Conservation (phyloP, 2,888 invertebrate species). For the Antheraea yamamai region DNA sequence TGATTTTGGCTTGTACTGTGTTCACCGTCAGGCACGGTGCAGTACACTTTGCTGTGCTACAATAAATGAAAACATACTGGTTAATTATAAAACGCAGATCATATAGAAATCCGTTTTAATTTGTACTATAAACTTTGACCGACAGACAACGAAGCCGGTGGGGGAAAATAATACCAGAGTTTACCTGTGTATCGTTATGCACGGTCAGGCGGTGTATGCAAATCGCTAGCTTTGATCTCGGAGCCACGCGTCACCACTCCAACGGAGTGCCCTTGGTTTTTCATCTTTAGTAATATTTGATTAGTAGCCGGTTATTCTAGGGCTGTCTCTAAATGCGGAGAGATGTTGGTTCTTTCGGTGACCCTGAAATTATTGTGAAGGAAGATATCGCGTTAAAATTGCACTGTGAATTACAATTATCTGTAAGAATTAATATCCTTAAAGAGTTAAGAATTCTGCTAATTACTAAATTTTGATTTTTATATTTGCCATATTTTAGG, state of each 20-base stretch:
- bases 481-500: background rate
- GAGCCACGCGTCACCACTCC: conserved; percentile 43
- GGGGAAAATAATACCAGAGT: conserved; percentile 3
- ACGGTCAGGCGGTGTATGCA: conserved; percentile 46
- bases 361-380: background rate
- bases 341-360: background rate
- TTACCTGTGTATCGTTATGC: conserved; percentile 41
- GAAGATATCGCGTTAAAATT: background rate
- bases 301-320: conserved; percentile 18
- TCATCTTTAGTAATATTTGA: conserved; percentile 32
- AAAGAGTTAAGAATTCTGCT: background rate
- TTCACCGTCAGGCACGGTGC: too few relatives aligned
- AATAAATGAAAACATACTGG: background rate
- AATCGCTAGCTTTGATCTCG: conserved; percentile 54
- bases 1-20: too few relatives aligned
- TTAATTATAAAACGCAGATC: background rate
- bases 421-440: background rate
- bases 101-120: background rate
- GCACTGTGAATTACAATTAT: background rate
- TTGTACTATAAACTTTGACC: conserved; percentile 18
- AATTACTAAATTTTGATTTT: background rate
- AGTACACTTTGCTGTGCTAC: too few relatives aligned
- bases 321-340: background rate
- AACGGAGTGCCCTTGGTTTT: conserved; percentile 23
- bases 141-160: conserved; percentile 25